Conservation (phyloP, 2,888 invertebrate genomes). For the Drosophila birchii region DNA sequence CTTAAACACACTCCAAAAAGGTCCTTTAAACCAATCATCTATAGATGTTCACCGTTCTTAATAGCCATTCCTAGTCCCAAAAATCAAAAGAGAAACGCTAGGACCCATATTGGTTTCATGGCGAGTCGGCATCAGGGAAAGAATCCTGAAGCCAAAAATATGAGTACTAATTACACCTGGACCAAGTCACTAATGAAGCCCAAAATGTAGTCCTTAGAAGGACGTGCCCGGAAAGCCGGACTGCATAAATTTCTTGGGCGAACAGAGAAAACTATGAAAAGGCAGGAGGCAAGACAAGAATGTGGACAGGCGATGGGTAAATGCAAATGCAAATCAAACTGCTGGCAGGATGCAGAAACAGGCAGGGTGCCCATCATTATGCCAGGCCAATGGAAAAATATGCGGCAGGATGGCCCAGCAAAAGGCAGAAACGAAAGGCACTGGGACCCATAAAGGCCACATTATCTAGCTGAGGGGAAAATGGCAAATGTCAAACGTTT, state of each 20-base stretch:
- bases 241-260: constrained; percentile 53
- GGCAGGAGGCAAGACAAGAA: constrained; percentile 34
- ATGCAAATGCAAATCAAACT: constrained; percentile 55
- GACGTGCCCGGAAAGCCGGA: constrained; percentile 31
- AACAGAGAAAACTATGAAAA: constrained; percentile 19
- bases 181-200: constrained; percentile 57
- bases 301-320: constrained; percentile 66
- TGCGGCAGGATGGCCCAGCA: constrained; percentile 40
- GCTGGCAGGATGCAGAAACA: constrained; percentile 47
- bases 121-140: not conserved
- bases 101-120: not conserved
- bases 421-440: constrained; percentile 23
- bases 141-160: constrained; percentile 7
- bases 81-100: not conserved
- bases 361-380: constrained; percentile 69
- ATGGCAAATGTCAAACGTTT: constrained; percentile 79
- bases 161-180: constrained; percentile 60
- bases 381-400: constrained; percentile 60
- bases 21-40: not conserved
- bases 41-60: not conserved
- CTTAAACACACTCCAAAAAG: not conserved
- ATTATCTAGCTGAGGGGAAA: constrained; percentile 67
- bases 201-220: constrained; percentile 22
- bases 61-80: not conserved
- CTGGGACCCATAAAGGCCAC: constrained; percentile 57